Evolutionary conservation across 2,113 vertebrate genomes (phyloP), one percentile per base, ranked within the genome.

Genomic region (Colaptes auratus): DNA sequence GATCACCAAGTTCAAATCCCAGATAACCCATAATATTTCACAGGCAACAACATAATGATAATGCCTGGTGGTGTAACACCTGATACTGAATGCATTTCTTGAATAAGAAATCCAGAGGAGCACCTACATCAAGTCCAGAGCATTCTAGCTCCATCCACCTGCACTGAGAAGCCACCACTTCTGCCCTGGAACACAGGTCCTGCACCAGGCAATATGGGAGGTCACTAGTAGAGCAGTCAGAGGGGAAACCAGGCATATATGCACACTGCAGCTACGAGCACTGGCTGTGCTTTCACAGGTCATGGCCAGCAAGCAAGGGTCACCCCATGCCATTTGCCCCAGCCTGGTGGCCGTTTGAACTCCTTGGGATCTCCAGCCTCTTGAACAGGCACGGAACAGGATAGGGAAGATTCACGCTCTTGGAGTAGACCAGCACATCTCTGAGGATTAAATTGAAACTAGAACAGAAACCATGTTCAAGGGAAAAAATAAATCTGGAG

Each of bases 391-490:
- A 44, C 0, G 0, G 48, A 89, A 36, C 35, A 74, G 55, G 50
- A 87, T 0, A 1, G n/a, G 12, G 12, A 27, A 85, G 30, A 46
- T 3, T 7, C n/a, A 25, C 0, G 0, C 7, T 69, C 39, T 55
- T 0, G 0, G 60, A 73, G 23, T 27, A 50, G 16, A 36, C 35
- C 6, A 21, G 42, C 63, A 65, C 44, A 18, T 39, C 71, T 42
- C 55, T 89, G 30, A 39, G 33, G 50, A 77, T 48, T 53, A 67
- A 67, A 76, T 1, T 35, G 31, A 55, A 83, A 83, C 73, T 56
- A 86, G 88, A 96, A 95, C n/a, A 96, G 92, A 96, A 95, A 95
- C 79, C 60, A 56, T 4, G 14, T 65, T 77, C 55, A 77, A 80
- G 21, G 4, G 35, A 20, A 59, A 66, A 95, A 80, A 64, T 13